Evolutionary conservation across 2,797 vertebrate genomes (phyloP).

Genomic region (Falco peregrinus): DNA sequence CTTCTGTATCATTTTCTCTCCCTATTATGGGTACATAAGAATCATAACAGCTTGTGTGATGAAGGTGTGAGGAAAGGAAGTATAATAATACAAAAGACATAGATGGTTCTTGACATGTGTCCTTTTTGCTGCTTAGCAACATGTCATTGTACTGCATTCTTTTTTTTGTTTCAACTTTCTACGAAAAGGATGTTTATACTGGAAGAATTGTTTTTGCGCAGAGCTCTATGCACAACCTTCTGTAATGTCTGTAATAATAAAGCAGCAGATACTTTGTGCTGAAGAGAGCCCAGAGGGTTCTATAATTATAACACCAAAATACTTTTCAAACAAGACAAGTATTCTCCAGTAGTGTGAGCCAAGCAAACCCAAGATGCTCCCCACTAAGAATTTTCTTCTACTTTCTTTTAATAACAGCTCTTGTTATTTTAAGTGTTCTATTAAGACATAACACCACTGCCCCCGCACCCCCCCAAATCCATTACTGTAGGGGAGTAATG

Average conservation of each 20-base stretch:
- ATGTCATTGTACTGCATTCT: background rate
- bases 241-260: background rate
- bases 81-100: constrained; percentile 20
- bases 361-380: background rate
- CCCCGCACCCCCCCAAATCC: background rate
- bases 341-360: background rate
- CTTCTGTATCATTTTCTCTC: background rate
- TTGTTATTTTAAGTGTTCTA: background rate
- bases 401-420: background rate
- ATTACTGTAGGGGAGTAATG: background rate
- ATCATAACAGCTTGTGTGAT: background rate
- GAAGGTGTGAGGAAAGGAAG: constrained; percentile 15
- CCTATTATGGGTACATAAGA: background rate
- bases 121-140: constrained; percentile 59
- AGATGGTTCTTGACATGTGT: constrained; percentile 36
- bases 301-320: background rate
- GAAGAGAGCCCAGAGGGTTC: background rate
- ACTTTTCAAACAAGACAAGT: background rate
- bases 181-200: background rate
- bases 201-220: background rate
- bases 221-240: background rate
- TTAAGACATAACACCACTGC: background rate
- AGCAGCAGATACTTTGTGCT: background rate
- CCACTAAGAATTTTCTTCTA: background rate
- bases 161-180: background rate